These are phyloP conservation scores for Drosophila sp. DNA, from an alignment of 1,140 invertebrate species.

Conservation along the genomic window DNA sequence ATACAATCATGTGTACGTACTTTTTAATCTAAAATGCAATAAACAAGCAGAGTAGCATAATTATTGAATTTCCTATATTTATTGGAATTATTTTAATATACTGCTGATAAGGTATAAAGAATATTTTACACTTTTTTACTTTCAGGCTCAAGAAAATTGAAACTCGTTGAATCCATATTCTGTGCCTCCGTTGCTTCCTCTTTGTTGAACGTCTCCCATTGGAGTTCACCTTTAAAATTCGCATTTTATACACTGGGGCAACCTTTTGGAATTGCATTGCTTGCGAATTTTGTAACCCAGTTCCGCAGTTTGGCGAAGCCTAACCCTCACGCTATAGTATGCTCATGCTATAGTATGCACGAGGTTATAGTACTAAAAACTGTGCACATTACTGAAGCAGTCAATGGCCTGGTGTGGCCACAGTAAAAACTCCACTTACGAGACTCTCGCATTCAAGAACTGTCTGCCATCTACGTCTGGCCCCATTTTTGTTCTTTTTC, in stretches of 20 bases:
- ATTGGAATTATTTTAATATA: too few species aligned
- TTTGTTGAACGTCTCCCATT: background rate
- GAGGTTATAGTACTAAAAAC: conserved; percentile 12
- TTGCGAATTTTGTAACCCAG: conserved; percentile 12
- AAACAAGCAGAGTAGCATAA: too few species aligned
- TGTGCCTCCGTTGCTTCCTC: background rate
- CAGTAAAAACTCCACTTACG: conserved; percentile 42
- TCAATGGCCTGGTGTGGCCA: conserved; percentile 34
- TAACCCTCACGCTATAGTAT: conserved; percentile 18
- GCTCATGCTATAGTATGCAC: conserved; percentile 21
- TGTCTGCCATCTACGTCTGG: conserved; percentile 2
- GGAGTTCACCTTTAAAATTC: conserved; percentile 3
- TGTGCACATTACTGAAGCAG: conserved; percentile 34
- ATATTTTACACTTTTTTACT: too few species aligned
- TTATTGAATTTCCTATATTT: too few species aligned
- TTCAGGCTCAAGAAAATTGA: too few species aligned
- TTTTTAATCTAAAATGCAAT: too few species aligned
- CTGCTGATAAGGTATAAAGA: too few species aligned
- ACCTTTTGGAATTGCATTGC: conserved; percentile 20
- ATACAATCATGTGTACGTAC: too few species aligned
- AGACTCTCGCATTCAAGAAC: conserved; percentile 26
- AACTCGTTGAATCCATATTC: conserved; percentile 1
- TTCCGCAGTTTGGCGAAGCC: background rate
- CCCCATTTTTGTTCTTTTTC: conserved; percentile 40
- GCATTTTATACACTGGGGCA: conserved; percentile 9